A percentile compares a stretch with the other conserved stretches of the same genome.
Conservation (phyloP, 30 jellyfish, hydroid and myxozoan genomes). For the Cassiopea xamachana region DNA sequence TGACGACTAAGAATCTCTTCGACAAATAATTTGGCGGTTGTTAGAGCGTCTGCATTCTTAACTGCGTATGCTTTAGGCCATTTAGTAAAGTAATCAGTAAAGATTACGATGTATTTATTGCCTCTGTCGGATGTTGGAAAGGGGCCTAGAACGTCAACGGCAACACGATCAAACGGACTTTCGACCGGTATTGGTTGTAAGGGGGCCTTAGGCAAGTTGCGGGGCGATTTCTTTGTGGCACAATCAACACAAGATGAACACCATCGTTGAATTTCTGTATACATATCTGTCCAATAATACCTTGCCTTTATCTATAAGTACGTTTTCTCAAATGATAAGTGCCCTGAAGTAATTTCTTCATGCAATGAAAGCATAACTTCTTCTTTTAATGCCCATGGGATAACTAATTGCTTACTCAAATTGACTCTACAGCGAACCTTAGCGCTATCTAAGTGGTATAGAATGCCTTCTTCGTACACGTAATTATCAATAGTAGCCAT, state of each 20-base stretch:
- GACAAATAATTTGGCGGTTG: slow-evolving; percentile 55
- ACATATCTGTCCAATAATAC: slow-evolving; percentile 65
- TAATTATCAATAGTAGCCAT: slow-evolving; percentile 66
- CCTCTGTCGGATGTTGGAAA: slow-evolving; percentile 69
- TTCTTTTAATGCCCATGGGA: slow-evolving; percentile 60
- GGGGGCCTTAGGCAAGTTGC: slow-evolving; percentile 40
- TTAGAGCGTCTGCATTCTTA: slow-evolving; percentile 54
- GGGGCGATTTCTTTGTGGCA: slow-evolving; percentile 33
- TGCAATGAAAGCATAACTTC: slow-evolving; percentile 64
- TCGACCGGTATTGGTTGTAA: slow-evolving; percentile 74
- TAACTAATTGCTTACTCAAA: slow-evolving; percentile 47
- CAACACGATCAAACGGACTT: slow-evolving; percentile 71
- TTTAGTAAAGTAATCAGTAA: not conserved
- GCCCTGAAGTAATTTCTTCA: slow-evolving; percentile 66
- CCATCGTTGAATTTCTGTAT: slow-evolving; percentile 53
- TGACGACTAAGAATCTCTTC: slow-evolving; percentile 70
- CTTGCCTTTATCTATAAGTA: slow-evolving; percentile 18
- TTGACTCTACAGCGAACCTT: slow-evolving; percentile 30
- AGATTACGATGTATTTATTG: slow-evolving; percentile 1
- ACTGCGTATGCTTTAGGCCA: slow-evolving; percentile 84
- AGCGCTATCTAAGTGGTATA: slow-evolving; percentile 54
- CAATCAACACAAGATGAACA: slow-evolving; percentile 70
- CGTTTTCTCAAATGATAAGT: slow-evolving; percentile 41
- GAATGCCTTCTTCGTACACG: slow-evolving; percentile 42
- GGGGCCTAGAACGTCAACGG: slow-evolving; percentile 80